phyloP scores from a whole-genome alignment of 2,888 invertebrate genomes.

The Bhutanitis thaidina region DNA sequence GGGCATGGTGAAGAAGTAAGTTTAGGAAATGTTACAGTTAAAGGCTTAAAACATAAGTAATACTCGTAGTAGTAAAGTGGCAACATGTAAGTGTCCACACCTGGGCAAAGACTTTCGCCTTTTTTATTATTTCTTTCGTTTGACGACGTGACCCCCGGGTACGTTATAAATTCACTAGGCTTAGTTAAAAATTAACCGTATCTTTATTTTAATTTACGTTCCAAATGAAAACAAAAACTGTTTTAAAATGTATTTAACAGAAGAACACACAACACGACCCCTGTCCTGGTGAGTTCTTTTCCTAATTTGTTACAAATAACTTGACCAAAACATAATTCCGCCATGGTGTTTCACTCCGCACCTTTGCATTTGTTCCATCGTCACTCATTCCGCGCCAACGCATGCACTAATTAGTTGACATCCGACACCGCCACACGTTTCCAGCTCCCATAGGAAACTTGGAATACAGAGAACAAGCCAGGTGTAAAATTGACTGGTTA shows the following conservation, averaged over 20 bases:
- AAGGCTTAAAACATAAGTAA: too few relatives aligned
- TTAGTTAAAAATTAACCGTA: too few relatives aligned
- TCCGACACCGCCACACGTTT: conserved; percentile 47
- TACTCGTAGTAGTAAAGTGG: too few relatives aligned
- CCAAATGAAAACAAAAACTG: too few relatives aligned
- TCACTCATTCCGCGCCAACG: conserved; percentile 68
- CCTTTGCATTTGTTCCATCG: conserved; percentile 52
- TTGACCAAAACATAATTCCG: conserved; percentile 27
- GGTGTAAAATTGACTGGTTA: conserved; percentile 62
- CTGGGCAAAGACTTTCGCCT: too few relatives aligned
- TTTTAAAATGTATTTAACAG: not conserved
- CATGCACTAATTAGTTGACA: conserved; percentile 72
- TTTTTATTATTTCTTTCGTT: too few relatives aligned
- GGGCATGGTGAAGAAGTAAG: too few relatives aligned
- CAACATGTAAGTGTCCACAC: too few relatives aligned
- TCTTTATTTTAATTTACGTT: too few relatives aligned
- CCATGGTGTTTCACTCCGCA: conserved; percentile 47
- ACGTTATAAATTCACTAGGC: too few relatives aligned
- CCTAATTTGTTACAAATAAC: conserved; percentile 19
- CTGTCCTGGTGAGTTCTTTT: not conserved
- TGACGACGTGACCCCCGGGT: too few relatives aligned
- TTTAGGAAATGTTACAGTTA: too few relatives aligned
- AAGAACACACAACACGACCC: not conserved
- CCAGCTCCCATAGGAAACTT: conserved; percentile 61
- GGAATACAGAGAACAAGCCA: conserved; percentile 40